These are phyloP conservation scores for Trichogramma pretiosum DNA, from an alignment of 1,140 invertebrate genomes.

Conservation along the genomic window DNA sequence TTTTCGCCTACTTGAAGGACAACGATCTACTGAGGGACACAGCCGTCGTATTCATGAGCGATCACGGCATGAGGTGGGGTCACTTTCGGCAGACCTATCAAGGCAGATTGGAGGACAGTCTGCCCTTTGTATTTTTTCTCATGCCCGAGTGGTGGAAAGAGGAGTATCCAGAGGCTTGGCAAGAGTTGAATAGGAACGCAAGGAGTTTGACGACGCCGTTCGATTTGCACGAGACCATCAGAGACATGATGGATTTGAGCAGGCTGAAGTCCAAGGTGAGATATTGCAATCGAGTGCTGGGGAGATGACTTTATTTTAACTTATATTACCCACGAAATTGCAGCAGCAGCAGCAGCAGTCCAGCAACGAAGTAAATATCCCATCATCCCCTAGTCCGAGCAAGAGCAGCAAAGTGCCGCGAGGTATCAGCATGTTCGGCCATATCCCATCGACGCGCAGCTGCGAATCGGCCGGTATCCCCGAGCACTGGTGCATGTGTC, in stretches of 20 bases:
- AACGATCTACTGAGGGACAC: constrained; percentile 43
- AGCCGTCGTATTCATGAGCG: constrained; percentile 57
- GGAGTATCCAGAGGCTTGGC: constrained; percentile 43
- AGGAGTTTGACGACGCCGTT: constrained; percentile 51
- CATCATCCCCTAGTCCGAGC: too few species aligned
- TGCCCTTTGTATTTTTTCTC: constrained; percentile 57
- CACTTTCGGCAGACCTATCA: constrained; percentile 54
- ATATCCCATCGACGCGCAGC: constrained; percentile 61
- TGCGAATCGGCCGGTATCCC: constrained; percentile 67
- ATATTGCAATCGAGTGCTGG: too few species aligned
- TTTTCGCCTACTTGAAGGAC: constrained; percentile 28
- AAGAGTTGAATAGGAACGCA: constrained; percentile 49
- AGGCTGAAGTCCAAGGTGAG: too few species aligned
- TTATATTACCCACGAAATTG: too few species aligned
- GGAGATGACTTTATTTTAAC: too few species aligned
- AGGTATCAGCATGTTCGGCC: constrained; percentile 68
- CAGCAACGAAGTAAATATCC: constrained; percentile 17
- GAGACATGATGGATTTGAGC: constrained; percentile 50
- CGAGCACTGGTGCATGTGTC: constrained; percentile 78
- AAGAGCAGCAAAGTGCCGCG: constrained; percentile 41
- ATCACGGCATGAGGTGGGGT: constrained; percentile 63
- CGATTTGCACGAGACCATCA: constrained; percentile 57
- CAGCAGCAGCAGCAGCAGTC: too few species aligned
- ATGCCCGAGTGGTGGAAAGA: constrained; percentile 52
- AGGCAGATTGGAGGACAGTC: constrained; percentile 58